Evolutionary conservation across 2,113 vertebrate genomes (phyloP), one percentile per base, ranked within the genome.

Genomic region (Poeciliopsis prolifica): DNA sequence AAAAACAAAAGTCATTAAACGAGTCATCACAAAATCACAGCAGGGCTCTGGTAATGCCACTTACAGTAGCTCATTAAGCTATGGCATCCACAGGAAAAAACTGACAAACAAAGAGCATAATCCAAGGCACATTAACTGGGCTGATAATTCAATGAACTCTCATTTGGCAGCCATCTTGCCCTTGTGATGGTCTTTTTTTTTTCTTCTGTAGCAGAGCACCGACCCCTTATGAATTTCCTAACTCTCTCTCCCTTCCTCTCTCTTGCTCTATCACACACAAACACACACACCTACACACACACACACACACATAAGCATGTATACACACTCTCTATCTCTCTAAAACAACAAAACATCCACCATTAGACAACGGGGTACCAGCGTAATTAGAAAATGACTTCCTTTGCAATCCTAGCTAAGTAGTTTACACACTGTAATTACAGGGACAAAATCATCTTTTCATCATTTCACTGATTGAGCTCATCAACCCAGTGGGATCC

Each of bases 371-470:
- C 96, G 96, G 97, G 97, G 96, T 97, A 97, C 96, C 97, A 91
- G 96, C 96, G 95, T 98, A 98, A 98, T 98, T 98, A 97, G 97
- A 98, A 98, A 98, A 98, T 98, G 96, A 97, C 97, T 98, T 98
- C 97, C 97, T 98, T 98, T 97, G 97, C 97, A 98, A 98, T 98
- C 97, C 96, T 97, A 96, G 97, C 96, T 98, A 98, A 98, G 97
- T 98, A 98, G 97, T 98, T 98, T 98, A 98, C 97, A 98, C 97
- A 97, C 97, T 97, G 97, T 93, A 94, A 94, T 93, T 94, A 94
- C 89, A 94, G 91, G 92, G 97, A 97, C 97, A 97, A 98, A 98
- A 98, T 98, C 97, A 98, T 98, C 97, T 98, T 97, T 98, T 97
- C 97, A 97, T 98, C 96, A 98, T 98, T 98, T 97, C 96, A 96